A percentile compares a stretch with the other conserved stretches of the same genome.
phyloP scores from a whole-genome alignment of 53 echinoderm and acorn worm genomes.

The Mesocentrotus franciscanus region DNA sequence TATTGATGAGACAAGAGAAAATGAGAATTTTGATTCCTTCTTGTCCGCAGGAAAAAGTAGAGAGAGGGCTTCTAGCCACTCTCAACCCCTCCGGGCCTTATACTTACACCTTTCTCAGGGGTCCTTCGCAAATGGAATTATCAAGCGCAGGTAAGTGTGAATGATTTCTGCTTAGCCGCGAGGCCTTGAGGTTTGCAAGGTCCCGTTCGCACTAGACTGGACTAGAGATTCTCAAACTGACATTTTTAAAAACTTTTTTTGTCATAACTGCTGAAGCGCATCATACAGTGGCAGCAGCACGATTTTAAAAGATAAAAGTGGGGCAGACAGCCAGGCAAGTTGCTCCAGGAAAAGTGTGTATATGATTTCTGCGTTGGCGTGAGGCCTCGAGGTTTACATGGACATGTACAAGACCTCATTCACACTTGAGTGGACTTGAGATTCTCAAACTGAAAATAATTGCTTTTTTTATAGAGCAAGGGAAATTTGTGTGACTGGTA shows the following conservation, averaged over 20 bases:
- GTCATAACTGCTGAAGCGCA: too few relatives aligned
- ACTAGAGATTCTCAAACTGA: neutral
- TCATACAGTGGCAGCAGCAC: too few relatives aligned
- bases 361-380: neutral
- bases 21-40: neutral
- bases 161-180: neutral
- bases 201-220: neutral
- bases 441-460: too few relatives aligned
- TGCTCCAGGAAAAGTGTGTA: neutral
- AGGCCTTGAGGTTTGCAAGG: neutral
- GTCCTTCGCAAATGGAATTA: conserved; percentile 17
- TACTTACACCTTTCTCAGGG: neutral
- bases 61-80: neutral
- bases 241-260: neutral
- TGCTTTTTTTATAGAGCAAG: too few relatives aligned
- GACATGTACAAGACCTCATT: neutral
- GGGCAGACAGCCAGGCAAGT: too few relatives aligned
- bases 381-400: neutral
- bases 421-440: neutral
- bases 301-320: too few relatives aligned
- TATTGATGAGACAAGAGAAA: conserved; percentile 12
- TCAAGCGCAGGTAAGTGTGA: conserved; percentile 30
- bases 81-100: neutral
- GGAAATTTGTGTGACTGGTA: too few relatives aligned
- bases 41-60: neutral